Percentiles rank a stretch among this genome's conserved stretches.
These are phyloP conservation scores for Hypomecis punctinalis DNA, from an alignment of 2,888 invertebrate genomes.

Conservation along the genomic window DNA sequence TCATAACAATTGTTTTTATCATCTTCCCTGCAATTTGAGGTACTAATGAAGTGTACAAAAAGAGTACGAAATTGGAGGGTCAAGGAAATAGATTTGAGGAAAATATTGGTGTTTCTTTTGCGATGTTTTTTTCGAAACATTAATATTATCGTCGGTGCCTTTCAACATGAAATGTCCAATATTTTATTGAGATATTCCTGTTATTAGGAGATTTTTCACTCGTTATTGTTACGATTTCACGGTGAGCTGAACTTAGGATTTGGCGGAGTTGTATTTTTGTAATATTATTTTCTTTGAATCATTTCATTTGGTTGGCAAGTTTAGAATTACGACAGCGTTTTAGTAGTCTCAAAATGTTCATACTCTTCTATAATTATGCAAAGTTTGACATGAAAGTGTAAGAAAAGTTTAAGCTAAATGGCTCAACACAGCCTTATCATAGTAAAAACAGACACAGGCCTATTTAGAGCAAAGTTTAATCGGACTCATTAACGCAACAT, in stretches of 20 bases:
- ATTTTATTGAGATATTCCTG: not conserved
- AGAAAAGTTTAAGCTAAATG: slow-evolving; percentile 8
- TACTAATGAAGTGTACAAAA: slow-evolving; percentile 25
- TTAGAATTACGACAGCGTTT: too few species aligned
- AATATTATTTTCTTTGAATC: not conserved
- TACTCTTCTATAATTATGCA: not conserved
- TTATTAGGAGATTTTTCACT: not conserved
- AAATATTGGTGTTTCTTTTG: slow-evolving; percentile 6
- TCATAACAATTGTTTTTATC: slow-evolving; percentile 34
- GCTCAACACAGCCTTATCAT: slow-evolving; percentile 33
- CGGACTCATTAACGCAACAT: slow-evolving; percentile 41
- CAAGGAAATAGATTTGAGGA: slow-evolving; percentile 14
- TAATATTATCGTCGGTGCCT: not conserved
- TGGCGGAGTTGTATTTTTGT: too few species aligned
- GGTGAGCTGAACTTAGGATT: not conserved
- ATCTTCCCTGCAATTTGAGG: slow-evolving; percentile 26
- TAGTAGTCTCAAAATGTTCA: not conserved
- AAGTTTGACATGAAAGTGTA: slow-evolving; percentile 2
- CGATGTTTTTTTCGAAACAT: slow-evolving; percentile 1
- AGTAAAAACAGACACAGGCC: slow-evolving; percentile 39
- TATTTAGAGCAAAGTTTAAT: slow-evolving; percentile 39
- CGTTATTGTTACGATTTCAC: not conserved
- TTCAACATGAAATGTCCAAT: not conserved
- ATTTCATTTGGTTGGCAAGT: not conserved
- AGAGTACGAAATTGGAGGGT: slow-evolving; percentile 13